Base-by-base conservation (phyloP, 2,113 vertebrate species). In the Genyomyrus donnyi region DNA sequence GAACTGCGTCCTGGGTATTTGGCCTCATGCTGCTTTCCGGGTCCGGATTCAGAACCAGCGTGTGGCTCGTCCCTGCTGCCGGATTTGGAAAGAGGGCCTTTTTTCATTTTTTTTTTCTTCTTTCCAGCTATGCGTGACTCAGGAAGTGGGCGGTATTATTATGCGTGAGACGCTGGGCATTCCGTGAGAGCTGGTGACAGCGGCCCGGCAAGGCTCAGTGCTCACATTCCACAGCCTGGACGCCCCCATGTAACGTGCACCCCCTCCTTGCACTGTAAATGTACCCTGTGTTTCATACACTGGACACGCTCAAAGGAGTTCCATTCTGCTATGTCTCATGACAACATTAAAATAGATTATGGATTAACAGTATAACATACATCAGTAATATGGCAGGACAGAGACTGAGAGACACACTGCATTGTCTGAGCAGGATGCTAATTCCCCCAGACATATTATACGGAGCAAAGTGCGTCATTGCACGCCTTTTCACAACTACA, bases 381-480 rank as follows among this genome's bases (percentile, higher is more conserved):
- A 80, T 80, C 35, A 80, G 74, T 42, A 90, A 90, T 50, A 58
- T 83, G 89, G n/a, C 66, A 88, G 48, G 88, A 89, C 88, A 89
- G 90, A 90, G 90, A 89, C 35, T 13, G 88, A 90, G 89, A 31
- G 88, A 90, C 53, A 83, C 50, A 62, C 56, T 87, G 87, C 66
- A 90, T 42, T 3, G 17, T 17, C 53, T 45, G 24, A 49, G 52
- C 31, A 31, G 17, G n/a, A 2, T 88, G 52, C 58, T 93, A 4
- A 90, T 3, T 66, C 90, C 91, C 56, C 90, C 42, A 88, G 91
- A 93, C 50, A 92, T 88, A 91, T 21, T 58, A 21, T 10, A 88
- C 27, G 58, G 48, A 10, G 19, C 11, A 50, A 9, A 50, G 17
- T 5, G 46, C 85, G 46, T 39, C 17, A 62, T 31, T 9, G 35